Evolutionary conservation across 64 coral and sea anemone genomes (phyloP).

Genomic region (Trachythela sp.): DNA sequence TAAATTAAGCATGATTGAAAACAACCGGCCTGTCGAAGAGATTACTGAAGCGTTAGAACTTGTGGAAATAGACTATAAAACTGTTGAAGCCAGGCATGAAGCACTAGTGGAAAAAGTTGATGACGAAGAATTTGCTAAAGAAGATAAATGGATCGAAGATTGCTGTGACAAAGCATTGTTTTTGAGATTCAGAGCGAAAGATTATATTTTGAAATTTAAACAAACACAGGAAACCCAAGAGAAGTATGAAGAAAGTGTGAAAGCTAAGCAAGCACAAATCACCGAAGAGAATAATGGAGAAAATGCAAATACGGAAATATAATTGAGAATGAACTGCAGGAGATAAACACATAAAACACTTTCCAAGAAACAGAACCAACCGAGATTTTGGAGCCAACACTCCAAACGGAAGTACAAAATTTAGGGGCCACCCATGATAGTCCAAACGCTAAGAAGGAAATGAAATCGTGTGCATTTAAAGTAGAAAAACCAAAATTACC

Average conservation of each 20-base stretch:
- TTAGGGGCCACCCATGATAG: no score
- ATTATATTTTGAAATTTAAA: neutral
- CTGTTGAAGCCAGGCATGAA: neutral
- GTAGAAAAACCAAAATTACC: conserved; percentile 9
- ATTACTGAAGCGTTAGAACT: neutral
- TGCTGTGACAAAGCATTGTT: neutral
- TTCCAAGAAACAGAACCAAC: no score
- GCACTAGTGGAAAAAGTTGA: neutral
- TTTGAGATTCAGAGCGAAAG: neutral
- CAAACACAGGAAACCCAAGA: neutral
- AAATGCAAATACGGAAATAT: neutral
- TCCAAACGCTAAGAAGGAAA: neutral
- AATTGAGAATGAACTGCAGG: no score
- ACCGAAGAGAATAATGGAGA: neutral
- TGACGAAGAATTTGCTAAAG: neutral
- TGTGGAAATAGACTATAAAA: neutral
- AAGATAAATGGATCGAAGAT: neutral
- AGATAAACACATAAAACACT: no score
- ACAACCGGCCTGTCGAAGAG: neutral
- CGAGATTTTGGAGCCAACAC: no score
- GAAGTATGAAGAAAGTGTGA: neutral
- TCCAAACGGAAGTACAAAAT: neutral
- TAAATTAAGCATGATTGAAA: neutral
- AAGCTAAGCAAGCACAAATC: neutral
- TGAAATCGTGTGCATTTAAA: neutral